phyloP scores from a whole-genome alignment of 1,140 invertebrate species.

The Polypedilum pembai region DNA sequence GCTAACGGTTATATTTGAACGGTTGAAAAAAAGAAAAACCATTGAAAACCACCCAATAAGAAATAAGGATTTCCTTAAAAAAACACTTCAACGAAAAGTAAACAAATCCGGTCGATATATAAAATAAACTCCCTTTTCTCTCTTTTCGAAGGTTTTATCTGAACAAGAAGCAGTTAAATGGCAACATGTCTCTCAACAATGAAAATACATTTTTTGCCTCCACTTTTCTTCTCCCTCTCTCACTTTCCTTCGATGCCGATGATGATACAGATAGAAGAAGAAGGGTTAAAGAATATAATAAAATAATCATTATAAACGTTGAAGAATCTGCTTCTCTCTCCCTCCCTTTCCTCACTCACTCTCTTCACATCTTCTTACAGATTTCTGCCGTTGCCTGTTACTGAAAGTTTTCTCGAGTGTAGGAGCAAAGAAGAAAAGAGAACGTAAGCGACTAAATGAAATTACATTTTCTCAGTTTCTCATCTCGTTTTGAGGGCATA shows the following conservation, averaged over 20 bases:
- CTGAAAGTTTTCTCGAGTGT: not conserved
- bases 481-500: not conserved
- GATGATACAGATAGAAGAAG: not conserved
- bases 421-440: not conserved
- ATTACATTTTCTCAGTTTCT: not conserved
- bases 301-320: not conserved
- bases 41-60: too few relatives aligned
- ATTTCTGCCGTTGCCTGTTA: too few relatives aligned
- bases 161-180: not conserved
- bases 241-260: not conserved
- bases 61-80: too few relatives aligned
- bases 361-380: too few relatives aligned
- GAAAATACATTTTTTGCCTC: not conserved
- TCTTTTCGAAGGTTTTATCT: not conserved
- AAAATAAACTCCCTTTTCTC: not conserved
- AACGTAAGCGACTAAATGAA: not conserved
- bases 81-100: too few relatives aligned
- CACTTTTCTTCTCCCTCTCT: not conserved
- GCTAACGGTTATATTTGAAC: too few relatives aligned
- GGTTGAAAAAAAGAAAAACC: too few relatives aligned
- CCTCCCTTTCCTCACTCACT: not conserved
- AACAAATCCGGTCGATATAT: not conserved
- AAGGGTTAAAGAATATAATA: conserved; percentile 1
- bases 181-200: not conserved
- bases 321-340: not conserved